Evolutionary conservation across 2,888 invertebrate genomes (phyloP), one percentile per base, ranked within the genome.

Genomic region (Meiosimyza decipiens): DNA sequence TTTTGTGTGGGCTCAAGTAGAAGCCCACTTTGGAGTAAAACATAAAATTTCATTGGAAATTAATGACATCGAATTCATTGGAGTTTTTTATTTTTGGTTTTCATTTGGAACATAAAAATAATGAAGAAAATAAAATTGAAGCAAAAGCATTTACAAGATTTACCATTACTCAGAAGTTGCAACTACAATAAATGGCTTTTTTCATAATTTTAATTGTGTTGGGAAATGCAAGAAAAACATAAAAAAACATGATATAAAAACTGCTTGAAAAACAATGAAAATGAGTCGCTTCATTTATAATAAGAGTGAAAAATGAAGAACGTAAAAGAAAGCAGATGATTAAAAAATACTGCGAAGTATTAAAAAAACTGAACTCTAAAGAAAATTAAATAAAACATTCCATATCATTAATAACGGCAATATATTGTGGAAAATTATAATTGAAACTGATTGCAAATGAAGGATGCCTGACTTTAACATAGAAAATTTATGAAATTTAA

Each of bases 61-160:
- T 82, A 80, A 81, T 82, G 81, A 81, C 80, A 79, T 76, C 71
- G 76, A 78, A 81, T 77, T 77, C 81, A 73, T 68, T 71, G 69
- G 70, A 64, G 64, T 64, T 64, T 52, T 50, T 64, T 51, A 28
- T 28, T 47, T 51, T 72, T 67, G 51, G 50, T 70, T 74, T 80
- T 79, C 78, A 78, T 79, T 78, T 78, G 81, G 79, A 80, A 71
- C 74, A 74, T 79, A 75, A 77, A 80, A 80, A 81, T 81, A 81
- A 81, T 80, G 77, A 80, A 74, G 65, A 70, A 40, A 40, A 28
- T 0, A 40, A 40, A 6, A 40, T 40, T 9, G 13, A 64, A 64
- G 51, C 18, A n/a, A 40, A 50, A 6, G 51, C 50, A 12, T 55
- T 57, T 57, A 12, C 22, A 15, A 33, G 16, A 60, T 51, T 50